Evolutionary conservation across 2,113 vertebrate species (phyloP).

Genomic region (Lampris incognitus): DNA sequence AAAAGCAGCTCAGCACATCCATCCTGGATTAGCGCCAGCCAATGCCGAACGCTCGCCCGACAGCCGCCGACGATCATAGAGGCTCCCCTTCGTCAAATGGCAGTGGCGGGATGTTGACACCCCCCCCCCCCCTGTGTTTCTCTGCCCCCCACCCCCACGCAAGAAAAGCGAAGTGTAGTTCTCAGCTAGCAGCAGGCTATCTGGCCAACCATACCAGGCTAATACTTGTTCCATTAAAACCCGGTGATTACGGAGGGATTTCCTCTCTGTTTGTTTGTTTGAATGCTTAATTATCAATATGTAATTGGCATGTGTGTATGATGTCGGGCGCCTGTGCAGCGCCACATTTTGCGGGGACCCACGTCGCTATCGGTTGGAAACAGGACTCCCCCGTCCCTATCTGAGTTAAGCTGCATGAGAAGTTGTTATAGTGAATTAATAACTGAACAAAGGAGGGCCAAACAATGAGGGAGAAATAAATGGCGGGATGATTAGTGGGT

Average conservation of each 20-base stretch:
- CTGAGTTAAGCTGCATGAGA: slow-evolving; percentile 73
- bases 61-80: slow-evolving; percentile 45
- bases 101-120: slow-evolving; percentile 75
- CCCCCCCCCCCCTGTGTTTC: slow-evolving; percentile 49
- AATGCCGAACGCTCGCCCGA: slow-evolving; percentile 40
- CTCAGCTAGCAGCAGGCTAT: slow-evolving; percentile 73
- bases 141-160: slow-evolving; percentile 4
- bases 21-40: slow-evolving; percentile 79
- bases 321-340: slow-evolving; percentile 56
- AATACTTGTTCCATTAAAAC: slow-evolving; percentile 79
- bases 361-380: slow-evolving; percentile 65
- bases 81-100: slow-evolving; percentile 73
- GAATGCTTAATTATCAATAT: slow-evolving; percentile 79
- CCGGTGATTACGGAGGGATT: slow-evolving; percentile 74
- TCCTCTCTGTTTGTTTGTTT: slow-evolving; percentile 77
- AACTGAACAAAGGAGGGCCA: slow-evolving; percentile 74
- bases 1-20: slow-evolving; percentile 78
- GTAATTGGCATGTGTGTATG: slow-evolving; percentile 72
- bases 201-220: slow-evolving; percentile 67
- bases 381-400: slow-evolving; percentile 71
- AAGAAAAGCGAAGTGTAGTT: slow-evolving; percentile 45
- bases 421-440: slow-evolving; percentile 77
- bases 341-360: slow-evolving; percentile 55
- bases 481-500: slow-evolving; percentile 73
- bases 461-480: slow-evolving; percentile 75